Percentiles rank a stretch among this genome's conserved stretches.
Conservation (phyloP, 2,888 invertebrate species). For the Dicyrtomina minuta region DNA sequence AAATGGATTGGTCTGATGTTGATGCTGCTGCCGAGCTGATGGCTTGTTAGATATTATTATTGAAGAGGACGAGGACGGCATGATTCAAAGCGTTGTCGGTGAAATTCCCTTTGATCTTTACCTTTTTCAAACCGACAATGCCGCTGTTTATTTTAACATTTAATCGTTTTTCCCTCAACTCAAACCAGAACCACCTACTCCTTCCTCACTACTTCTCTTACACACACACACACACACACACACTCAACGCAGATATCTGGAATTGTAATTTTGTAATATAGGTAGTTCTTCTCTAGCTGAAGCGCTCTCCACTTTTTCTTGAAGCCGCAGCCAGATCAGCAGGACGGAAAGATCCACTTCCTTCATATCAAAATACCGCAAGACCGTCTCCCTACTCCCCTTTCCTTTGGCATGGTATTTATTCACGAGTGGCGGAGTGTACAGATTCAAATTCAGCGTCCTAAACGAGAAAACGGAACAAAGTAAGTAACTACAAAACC, state of each 20-base stretch:
- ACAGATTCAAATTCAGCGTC: no score
- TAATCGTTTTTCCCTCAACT: constrained; percentile 49
- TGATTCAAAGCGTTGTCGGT: not conserved
- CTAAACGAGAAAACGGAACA: no score
- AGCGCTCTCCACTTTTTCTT: no score
- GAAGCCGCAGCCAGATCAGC: no score
- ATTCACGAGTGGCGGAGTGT: no score
- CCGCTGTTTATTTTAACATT: constrained; percentile 53
- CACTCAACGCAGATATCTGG: not conserved
- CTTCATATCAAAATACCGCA: no score
- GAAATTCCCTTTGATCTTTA: constrained; percentile 42
- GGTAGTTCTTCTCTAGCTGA: no score
- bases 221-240: constrained; percentile 27
- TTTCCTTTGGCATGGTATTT: no score
- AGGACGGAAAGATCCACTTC: no score
- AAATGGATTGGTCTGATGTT: not conserved
- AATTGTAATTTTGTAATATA: no score
- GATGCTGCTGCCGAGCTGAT: not conserved
- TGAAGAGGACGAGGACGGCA: not conserved
- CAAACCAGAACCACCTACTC: constrained; percentile 1
- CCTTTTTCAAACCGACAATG: constrained; percentile 47
- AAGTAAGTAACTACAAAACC: no score
- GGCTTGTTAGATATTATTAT: not conserved
- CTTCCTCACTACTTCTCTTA: constrained; percentile 45
- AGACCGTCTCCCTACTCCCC: no score